These are phyloP conservation scores for Morpho achilles DNA, from an alignment of 2,888 invertebrate species.

Conservation along the genomic window DNA sequence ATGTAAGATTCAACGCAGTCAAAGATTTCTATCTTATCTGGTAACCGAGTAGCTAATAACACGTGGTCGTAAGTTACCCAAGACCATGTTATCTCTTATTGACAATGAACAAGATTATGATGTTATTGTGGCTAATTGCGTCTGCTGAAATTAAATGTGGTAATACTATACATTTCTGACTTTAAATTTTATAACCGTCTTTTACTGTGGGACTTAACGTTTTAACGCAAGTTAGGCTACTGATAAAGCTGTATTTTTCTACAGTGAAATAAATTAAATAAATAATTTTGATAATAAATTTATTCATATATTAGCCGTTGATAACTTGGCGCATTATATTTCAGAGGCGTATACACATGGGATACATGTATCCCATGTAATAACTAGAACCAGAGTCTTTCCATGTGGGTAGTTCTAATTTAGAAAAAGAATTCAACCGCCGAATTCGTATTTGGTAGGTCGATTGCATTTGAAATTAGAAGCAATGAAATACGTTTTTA, in stretches of 20 bases:
- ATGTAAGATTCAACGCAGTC: slow-evolving; percentile 13
- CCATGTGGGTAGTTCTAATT: no score
- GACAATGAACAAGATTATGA: slow-evolving; percentile 38
- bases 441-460: no score
- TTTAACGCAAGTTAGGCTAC: neutral
- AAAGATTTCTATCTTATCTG: slow-evolving; percentile 45
- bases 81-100: slow-evolving; percentile 39
- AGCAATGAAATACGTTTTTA: no score
- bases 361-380: no score
- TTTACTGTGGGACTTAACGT: neutral
- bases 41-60: slow-evolving; percentile 36
- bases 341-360: no score
- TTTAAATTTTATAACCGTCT: slow-evolving; percentile 1
- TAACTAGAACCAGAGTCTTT: no score
- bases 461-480: no score
- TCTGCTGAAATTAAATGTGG: slow-evolving; percentile 1
- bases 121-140: slow-evolving; percentile 27
- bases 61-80: slow-evolving; percentile 32
- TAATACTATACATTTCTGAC: neutral
- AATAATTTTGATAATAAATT: no score
- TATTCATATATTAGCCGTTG: no score
- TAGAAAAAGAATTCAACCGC: no score
- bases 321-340: no score
- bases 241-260: neutral
- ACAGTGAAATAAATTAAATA: no score